Conservation (phyloP, 2,113 vertebrate species). For the Ptychochromis oligacanthus region DNA sequence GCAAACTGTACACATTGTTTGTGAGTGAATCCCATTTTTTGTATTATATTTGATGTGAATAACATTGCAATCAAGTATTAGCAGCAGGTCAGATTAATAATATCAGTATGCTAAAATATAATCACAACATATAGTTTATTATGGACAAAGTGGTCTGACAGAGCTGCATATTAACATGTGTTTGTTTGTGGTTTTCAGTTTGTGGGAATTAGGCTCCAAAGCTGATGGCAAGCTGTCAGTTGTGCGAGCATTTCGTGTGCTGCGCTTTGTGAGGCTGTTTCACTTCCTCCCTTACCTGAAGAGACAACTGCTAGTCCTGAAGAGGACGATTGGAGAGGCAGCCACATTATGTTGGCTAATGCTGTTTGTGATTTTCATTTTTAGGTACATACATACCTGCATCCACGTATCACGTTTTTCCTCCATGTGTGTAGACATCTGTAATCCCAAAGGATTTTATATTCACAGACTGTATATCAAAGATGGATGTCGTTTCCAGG, state of each 20-base stretch:
- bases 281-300: conserved; percentile 85
- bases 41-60: too few species aligned
- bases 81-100: too few species aligned
- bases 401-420: not conserved
- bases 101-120: not conserved
- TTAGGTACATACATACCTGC: conserved; percentile 75
- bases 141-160: not conserved
- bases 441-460: not conserved
- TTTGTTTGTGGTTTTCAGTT: conserved; percentile 63
- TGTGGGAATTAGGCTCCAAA: conserved; percentile 89
- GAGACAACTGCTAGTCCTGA: conserved; percentile 85
- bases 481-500: too few species aligned
- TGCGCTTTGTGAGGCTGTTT: conserved; percentile 85
- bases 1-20: too few species aligned
- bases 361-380: conserved; percentile 88
- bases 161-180: not conserved
- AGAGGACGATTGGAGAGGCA: conserved; percentile 86
- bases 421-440: not conserved
- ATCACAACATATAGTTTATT: not conserved
- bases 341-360: conserved; percentile 87
- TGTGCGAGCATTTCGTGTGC: conserved; percentile 83
- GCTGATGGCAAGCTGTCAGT: conserved; percentile 83
- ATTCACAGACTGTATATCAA: too few species aligned
- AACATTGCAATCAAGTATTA: too few species aligned
- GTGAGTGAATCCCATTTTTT: too few species aligned